Evolutionary conservation across 2,113 vertebrate genomes (phyloP), one percentile per base, ranked within the genome.

Genomic region (Pangasianodon gigas): DNA sequence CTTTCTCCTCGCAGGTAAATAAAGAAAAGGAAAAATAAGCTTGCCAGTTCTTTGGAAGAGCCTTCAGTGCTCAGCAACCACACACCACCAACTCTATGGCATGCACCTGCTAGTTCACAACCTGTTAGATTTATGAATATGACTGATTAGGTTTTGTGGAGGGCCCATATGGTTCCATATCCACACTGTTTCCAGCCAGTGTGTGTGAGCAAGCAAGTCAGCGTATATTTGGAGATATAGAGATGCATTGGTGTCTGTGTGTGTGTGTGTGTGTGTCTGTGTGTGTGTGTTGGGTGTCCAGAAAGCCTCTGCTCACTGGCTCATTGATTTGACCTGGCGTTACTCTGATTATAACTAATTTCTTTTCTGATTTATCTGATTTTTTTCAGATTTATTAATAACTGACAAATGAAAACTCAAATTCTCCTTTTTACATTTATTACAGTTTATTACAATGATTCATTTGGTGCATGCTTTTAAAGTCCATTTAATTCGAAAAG

Each of bases 21-120:
- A 84, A 84, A 62, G 82, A 84, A 83, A 84, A 56, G 56, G 58
- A 62, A 62, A 84, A 84, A 44, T 62, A 84, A 84, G 82, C 82
- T 84, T 62, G 11, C 56, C 51, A 82, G 51, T 82, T 82, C 79
- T 82, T 82, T 54, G n/a, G 79, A 54, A 56, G n/a, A 62, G 82
- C 37, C 82, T 84, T 26, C 37, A 62, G 56, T 62, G 82, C 58
- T 29, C 82, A 84, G 82, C 37, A 84, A 46, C 58, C 56, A 44
- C 82, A 62, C 58, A 62, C n/a, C 52, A 84, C 82, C 37, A 46
- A 84, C 56, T 62, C 56, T 84, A 62, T 84, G 21, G 56, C 56
- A 84, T 84, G 82, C 82, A 84, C 56, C 82, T 84, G 82, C 82
- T 84, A 62, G 56, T 62, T 84, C 58, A 62, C 56, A 84, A 84